Base-by-base conservation (phyloP, 2,797 vertebrate species). In the Discoglossus pictus region DNA sequence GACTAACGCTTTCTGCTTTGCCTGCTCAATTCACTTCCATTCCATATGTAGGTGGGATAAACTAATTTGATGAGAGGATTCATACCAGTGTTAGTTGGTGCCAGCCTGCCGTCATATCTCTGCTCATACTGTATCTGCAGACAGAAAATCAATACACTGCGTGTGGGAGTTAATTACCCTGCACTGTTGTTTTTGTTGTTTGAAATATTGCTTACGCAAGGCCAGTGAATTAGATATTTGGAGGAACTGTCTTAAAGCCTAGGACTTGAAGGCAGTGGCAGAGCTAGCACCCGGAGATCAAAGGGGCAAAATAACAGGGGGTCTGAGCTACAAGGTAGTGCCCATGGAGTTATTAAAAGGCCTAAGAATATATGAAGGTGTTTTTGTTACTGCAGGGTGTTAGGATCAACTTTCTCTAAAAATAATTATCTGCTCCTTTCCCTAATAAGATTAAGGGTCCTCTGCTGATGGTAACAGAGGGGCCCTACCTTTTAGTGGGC, bases 61-160 rank as follows among this genome's bases (percentile, higher is more conserved):
- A 62, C 21, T 34, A 47, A 69, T 69, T 61, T 61, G 43, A 53
- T 34, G 12, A 61, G 65, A 60, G 48, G 54, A 39, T 54, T 39
- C 54, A 48, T 55, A 24, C 23, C 31, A 31, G 31, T 40, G 62
- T 4, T 47, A 1, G 31, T 47, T 62, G 15, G 15, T 61, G 39
- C 58, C 31, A 61, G 31, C 67, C 59, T 55, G 43, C 59, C 47
- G 59, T 16, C 16, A 56, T 24, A 56, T 62, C 34, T 36, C 13
- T 25, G 24, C 51, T 40, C 50, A 56, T 55, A 31, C 27, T 31
- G 27, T 31, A 55, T 63, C 34, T 48, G 27, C 55, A 46, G 59
- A 62, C 67, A 70, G 67, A 21, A 70, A 62, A 70, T 70, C 67
- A 70, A 70, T 70, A 55, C 34, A 20, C 23, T 31, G 40, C 46